phyloP scores from a whole-genome alignment of 2,888 invertebrate species.

The Clunio marinus region DNA sequence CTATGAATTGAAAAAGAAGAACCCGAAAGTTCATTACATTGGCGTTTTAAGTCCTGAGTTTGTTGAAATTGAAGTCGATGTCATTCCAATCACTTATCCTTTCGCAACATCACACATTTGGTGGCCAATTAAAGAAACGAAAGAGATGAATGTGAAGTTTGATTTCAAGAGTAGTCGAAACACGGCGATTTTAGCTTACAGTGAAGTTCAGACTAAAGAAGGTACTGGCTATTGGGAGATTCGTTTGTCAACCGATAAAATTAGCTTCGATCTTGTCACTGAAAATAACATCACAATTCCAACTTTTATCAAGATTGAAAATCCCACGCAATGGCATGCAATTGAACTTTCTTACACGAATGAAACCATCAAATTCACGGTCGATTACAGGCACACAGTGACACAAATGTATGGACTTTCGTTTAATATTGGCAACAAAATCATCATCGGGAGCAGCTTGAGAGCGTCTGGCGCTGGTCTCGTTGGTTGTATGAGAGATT shows the following conservation, averaged over 20 bases:
- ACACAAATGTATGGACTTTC: slow-evolving; percentile 63
- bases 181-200: slow-evolving; percentile 79
- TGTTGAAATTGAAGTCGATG: slow-evolving; percentile 76
- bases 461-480: slow-evolving; percentile 70
- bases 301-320: slow-evolving; percentile 76
- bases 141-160: slow-evolving; percentile 72
- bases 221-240: slow-evolving; percentile 86
- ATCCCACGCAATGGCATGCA: slow-evolving; percentile 76
- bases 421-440: slow-evolving; percentile 65
- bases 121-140: slow-evolving; percentile 75
- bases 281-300: slow-evolving; percentile 75
- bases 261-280: slow-evolving; percentile 75
- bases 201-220: slow-evolving; percentile 68
- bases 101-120: slow-evolving; percentile 86
- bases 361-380: slow-evolving; percentile 68
- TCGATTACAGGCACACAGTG: slow-evolving; percentile 71
- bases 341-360: slow-evolving; percentile 72
- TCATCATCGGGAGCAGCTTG: slow-evolving; percentile 75
- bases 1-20: slow-evolving; percentile 78
- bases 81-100: slow-evolving; percentile 86
- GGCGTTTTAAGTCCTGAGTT: slow-evolving; percentile 77
- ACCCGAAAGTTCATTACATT: slow-evolving; percentile 79
- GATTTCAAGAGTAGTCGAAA: slow-evolving; percentile 82
- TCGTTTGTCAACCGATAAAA: slow-evolving; percentile 76
- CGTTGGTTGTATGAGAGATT: slow-evolving; percentile 87